These are phyloP conservation scores for Dolichomitus sp. DNA, from an alignment of 2,888 invertebrate genomes.

Conservation along the genomic window DNA sequence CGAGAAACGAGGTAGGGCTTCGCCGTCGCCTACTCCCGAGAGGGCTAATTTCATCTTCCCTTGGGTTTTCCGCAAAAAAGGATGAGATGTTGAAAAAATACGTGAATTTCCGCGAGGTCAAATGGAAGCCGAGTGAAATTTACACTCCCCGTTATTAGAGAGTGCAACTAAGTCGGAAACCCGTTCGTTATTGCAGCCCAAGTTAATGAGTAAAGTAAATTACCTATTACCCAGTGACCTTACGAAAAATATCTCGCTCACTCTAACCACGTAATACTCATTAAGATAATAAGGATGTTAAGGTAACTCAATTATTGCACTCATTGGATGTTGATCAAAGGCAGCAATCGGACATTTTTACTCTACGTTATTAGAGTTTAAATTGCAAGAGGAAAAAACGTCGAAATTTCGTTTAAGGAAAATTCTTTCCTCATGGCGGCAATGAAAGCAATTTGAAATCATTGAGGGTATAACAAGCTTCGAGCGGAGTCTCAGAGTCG, in stretches of 20 bases:
- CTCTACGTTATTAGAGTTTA: too few relatives aligned
- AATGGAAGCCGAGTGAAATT: not conserved
- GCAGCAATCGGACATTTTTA: too few relatives aligned
- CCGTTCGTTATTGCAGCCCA: not conserved
- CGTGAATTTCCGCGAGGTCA: not conserved
- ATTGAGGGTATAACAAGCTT: not conserved
- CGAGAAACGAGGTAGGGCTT: slow-evolving; percentile 43
- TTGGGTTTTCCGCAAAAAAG: slow-evolving; percentile 13
- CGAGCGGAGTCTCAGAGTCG: not conserved
- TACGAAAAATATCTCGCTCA: too few relatives aligned
- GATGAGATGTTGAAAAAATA: slow-evolving; percentile 2
- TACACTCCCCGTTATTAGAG: not conserved
- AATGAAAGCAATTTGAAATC: not conserved
- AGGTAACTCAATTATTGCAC: too few relatives aligned
- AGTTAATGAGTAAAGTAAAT: not conserved
- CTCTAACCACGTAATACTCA: too few relatives aligned
- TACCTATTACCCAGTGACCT: too few relatives aligned
- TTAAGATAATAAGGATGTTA: too few relatives aligned
- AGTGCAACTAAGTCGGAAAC: not conserved
- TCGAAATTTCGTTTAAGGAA: not conserved
- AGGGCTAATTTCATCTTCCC: slow-evolving; percentile 40
- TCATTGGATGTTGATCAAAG: too few relatives aligned
- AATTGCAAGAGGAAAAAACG: too few relatives aligned
- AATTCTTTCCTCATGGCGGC: not conserved
- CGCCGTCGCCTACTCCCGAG: slow-evolving; percentile 27